phyloP scores from a whole-genome alignment of 2,113 vertebrate genomes.

The Tychaedon coryphoeus region DNA sequence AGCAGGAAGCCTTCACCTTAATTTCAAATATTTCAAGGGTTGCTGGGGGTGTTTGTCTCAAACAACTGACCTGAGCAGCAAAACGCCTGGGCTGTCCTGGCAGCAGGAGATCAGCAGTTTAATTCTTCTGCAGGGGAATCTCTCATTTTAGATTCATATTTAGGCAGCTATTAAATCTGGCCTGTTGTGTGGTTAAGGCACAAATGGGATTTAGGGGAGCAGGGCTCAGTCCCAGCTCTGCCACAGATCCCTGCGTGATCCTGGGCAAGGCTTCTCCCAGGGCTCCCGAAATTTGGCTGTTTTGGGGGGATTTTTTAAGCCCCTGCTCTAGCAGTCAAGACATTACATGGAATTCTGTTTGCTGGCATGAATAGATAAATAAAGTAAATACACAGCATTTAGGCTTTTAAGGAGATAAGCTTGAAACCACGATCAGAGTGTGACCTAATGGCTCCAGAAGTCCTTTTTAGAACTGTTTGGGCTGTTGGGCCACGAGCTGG shows the following conservation, averaged over 20 bases:
- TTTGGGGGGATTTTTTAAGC: background rate
- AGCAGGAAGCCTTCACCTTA: slow-evolving; percentile 29
- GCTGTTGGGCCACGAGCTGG: background rate
- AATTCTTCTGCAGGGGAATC: background rate
- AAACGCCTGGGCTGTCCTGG: background rate
- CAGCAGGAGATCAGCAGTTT: background rate
- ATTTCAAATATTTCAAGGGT: background rate
- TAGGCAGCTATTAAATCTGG: slow-evolving; percentile 45
- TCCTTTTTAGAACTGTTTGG: background rate
- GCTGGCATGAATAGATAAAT: slow-evolving; percentile 42
- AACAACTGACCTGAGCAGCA: background rate
- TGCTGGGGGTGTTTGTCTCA: background rate
- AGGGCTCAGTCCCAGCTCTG: slow-evolving; percentile 11
- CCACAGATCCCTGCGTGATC: slow-evolving; percentile 3
- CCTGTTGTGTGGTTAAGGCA: background rate
- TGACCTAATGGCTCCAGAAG: background rate
- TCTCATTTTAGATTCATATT: background rate
- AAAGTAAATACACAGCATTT: background rate
- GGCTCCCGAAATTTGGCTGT: background rate
- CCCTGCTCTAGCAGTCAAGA: background rate
- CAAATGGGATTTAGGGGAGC: slow-evolving; percentile 32
- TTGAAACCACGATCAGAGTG: background rate
- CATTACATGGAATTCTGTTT: background rate
- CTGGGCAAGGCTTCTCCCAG: background rate
- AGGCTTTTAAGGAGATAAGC: slow-evolving; percentile 32